These are phyloP conservation scores for Caloenas nicobarica DNA, from an alignment of 2,113 vertebrate species.

Conservation along the genomic window DNA sequence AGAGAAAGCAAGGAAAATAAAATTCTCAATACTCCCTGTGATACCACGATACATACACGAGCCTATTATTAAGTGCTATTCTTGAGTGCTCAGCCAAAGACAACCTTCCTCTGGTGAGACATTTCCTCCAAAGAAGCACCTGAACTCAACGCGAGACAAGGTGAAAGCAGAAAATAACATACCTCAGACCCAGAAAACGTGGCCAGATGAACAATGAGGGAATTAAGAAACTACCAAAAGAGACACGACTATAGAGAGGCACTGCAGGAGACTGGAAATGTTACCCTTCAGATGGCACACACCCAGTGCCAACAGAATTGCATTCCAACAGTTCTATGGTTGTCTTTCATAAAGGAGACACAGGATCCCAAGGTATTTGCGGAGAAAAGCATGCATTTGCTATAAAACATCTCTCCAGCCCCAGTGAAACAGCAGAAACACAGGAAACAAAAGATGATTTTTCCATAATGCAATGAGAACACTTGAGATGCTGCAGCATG, in stretches of 20 bases:
- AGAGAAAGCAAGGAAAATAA: neutral
- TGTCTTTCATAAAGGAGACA: neutral
- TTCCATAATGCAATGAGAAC: neutral
- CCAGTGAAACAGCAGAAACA: neutral
- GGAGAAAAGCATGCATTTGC: neutral
- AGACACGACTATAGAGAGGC: rapidly evolving
- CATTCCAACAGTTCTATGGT: neutral
- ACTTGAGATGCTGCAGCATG: neutral
- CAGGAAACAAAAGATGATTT: conserved; percentile 4
- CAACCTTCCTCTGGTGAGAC: neutral
- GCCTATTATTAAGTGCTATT: neutral
- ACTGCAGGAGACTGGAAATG: neutral
- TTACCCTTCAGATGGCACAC: neutral
- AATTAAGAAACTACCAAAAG: neutral
- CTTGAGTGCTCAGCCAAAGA: neutral
- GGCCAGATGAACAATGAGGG: neutral
- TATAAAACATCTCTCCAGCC: neutral
- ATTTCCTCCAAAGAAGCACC: neutral
- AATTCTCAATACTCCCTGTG: neutral
- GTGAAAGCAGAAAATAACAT: neutral
- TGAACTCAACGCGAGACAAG: neutral
- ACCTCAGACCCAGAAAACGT: neutral
- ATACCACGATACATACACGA: neutral
- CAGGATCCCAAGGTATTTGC: neutral
- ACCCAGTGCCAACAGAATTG: neutral